These are phyloP conservation scores for Muntiacus muntjak DNA, from an alignment of 2,113 vertebrate species.

Conservation along the genomic window DNA sequence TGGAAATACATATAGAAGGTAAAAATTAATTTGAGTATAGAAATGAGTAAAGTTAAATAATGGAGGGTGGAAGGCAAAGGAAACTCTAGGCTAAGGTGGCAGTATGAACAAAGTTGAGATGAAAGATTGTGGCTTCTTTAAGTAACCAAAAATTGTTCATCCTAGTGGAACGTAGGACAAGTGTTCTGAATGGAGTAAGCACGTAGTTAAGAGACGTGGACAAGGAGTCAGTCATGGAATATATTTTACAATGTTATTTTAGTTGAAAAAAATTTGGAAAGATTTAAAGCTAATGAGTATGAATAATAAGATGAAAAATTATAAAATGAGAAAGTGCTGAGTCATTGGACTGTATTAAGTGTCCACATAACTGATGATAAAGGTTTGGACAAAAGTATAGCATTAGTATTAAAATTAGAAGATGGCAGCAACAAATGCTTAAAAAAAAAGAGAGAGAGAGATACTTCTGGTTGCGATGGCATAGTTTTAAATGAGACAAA, in stretches of 20 bases:
- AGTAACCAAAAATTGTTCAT: not conserved
- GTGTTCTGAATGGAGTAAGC: not conserved
- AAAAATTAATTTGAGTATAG: not conserved
- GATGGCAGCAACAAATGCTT: not conserved
- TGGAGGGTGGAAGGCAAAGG: not conserved
- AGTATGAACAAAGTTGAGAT: not conserved
- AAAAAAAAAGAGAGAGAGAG: not conserved
- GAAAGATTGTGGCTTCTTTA: not conserved
- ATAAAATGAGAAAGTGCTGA: not conserved
- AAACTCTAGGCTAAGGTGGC: not conserved
- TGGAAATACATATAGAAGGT: not conserved
- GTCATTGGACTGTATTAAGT: not conserved
- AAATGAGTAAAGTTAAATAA: not conserved
- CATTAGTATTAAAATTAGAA: not conserved
- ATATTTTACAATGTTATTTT: not conserved
- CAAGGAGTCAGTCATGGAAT: not conserved
- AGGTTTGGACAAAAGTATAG: not conserved
- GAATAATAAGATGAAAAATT: not conserved
- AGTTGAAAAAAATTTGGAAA: not conserved
- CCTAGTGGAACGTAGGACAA: not conserved
- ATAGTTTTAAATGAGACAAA: not conserved
- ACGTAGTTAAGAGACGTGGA: not conserved
- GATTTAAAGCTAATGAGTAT: not conserved
- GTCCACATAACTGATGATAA: not conserved
- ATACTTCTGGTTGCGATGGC: not conserved